These are phyloP conservation scores for Diplosoma virens DNA, from an alignment of 23 tunicate genomes.

Conservation along the genomic window DNA sequence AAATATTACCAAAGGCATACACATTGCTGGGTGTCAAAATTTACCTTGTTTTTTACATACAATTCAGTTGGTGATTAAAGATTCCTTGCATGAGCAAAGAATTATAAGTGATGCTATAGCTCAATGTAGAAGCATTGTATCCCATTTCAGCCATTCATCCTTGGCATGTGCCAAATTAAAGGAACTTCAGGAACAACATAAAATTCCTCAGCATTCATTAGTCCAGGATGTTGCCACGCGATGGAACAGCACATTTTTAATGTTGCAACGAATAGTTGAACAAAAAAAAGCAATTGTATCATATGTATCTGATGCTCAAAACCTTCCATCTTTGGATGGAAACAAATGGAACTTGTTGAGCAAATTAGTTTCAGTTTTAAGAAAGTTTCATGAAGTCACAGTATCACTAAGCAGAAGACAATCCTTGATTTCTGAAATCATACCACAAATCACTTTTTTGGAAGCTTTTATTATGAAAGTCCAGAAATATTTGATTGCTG, in stretches of 20 bases:
- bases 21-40: background rate
- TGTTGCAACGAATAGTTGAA: slow-evolving; percentile 29
- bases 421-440: no score
- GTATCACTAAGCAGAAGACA: background rate
- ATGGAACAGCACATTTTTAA: slow-evolving; percentile 24
- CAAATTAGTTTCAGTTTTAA: slow-evolving; percentile 2
- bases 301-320: slow-evolving; percentile 9
- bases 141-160: slow-evolving; percentile 22
- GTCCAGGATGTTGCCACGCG: slow-evolving; percentile 22
- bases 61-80: slow-evolving; percentile 25
- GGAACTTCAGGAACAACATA: slow-evolving; percentile 3
- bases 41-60: slow-evolving; percentile 16
- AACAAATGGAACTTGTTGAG: slow-evolving; percentile 12
- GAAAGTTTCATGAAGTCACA: slow-evolving; percentile 13
- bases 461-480: no score
- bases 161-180: slow-evolving; percentile 15
- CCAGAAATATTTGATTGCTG: no score
- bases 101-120: slow-evolving; percentile 12
- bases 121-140: slow-evolving; percentile 7
- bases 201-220: slow-evolving; percentile 3
- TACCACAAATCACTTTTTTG: no score
- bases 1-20: slow-evolving; percentile 22
- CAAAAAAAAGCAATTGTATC: slow-evolving; percentile 18
- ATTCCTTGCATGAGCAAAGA: slow-evolving; percentile 15
- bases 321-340: slow-evolving; percentile 20